These are phyloP conservation scores for Thereva nobilitata DNA, from an alignment of 2,888 invertebrate species.

Conservation along the genomic window DNA sequence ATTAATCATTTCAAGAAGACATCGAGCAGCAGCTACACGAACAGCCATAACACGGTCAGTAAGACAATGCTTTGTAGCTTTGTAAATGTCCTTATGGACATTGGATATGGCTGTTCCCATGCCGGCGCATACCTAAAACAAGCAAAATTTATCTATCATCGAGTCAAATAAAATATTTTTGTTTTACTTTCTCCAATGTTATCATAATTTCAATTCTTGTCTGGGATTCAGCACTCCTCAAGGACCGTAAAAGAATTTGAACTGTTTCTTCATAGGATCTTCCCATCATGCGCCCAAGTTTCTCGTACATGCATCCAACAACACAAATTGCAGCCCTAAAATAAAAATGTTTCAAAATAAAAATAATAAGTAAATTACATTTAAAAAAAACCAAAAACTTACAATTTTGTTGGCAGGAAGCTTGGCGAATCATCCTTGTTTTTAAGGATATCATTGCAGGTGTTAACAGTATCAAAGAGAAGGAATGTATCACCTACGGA, in stretches of 20 bases:
- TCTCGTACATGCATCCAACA: slow-evolving; percentile 96
- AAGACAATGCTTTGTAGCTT: slow-evolving; percentile 83
- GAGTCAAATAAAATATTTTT: background rate
- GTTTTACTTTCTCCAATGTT: slow-evolving; percentile 85
- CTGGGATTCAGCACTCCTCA: slow-evolving; percentile 94
- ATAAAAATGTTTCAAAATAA: slow-evolving; percentile 37
- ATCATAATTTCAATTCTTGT: slow-evolving; percentile 96
- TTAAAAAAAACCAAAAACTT: slow-evolving; percentile 64
- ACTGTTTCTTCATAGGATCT: slow-evolving; percentile 98
- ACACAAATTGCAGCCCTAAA: slow-evolving; percentile 93
- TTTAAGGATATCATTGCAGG: slow-evolving; percentile 95
- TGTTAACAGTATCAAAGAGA: slow-evolving; percentile 95
- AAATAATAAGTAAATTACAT: slow-evolving; percentile 5
- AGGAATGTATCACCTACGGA: slow-evolving; percentile 97
- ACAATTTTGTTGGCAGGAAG: slow-evolving; percentile 92
- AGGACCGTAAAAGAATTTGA: slow-evolving; percentile 83
- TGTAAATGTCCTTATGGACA: slow-evolving; percentile 87
- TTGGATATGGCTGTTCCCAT: slow-evolving; percentile 91
- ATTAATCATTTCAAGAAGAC: slow-evolving; percentile 85
- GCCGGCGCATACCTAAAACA: slow-evolving; percentile 69
- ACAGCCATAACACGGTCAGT: slow-evolving; percentile 93
- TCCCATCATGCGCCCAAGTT: slow-evolving; percentile 98
- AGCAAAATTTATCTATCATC: background rate
- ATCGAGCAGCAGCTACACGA: slow-evolving; percentile 89
- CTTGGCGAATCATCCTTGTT: slow-evolving; percentile 98